Base-by-base conservation (phyloP, 2,888 invertebrate genomes). In the Mythimna impura region DNA sequence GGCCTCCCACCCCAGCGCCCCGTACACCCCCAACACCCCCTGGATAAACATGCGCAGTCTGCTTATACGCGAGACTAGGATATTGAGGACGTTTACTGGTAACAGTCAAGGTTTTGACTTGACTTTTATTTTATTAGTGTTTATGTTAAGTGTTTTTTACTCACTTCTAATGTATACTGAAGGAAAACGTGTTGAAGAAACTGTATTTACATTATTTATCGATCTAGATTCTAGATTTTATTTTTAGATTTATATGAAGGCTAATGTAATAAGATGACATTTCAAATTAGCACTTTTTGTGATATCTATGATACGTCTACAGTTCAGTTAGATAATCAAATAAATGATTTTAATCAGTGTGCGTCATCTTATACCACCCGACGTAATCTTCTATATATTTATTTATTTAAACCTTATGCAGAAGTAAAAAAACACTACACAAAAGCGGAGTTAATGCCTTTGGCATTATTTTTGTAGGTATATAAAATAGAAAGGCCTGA, bases 81-180 rank as follows among this genome's bases (percentile, higher is more conserved):
- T 83, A 84, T 71, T 73, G 73, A 81, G 63, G 30, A 82, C 62
- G 58, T 40, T 73, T 69, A 82, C 63, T 43, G 61, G 70, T 64
- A 17, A 36, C 36, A 69, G 57, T 66, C 70, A 71, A 66, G 30
- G 50, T 52, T 71, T 70, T 47, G 20, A 65, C 66, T 76, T 34
- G 52, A 47, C 50, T 36, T 66, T 52, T 58, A 25, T 47, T 25
- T 30, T 36, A 5, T 52, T 52, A n/a, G n/a, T 52, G 8, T 64
- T 1, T 20, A 4, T 34, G 52, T 9, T n/a, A 36, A 3, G 22
- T 22, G 52, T 17, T 22, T 52, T 65, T 65, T 22, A 22, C 9
- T 54, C 3, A 17, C 1, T 22, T 17, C 6, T 34, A 8, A 65
- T 65, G 30, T n/a, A n/a, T 34, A 7, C 17, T 17, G 12, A 20